A percentile compares a stretch with the other conserved stretches of the same genome.
Evolutionary conservation across 1,140 invertebrate genomes (phyloP).

Genomic region (Megalopta genalis): DNA sequence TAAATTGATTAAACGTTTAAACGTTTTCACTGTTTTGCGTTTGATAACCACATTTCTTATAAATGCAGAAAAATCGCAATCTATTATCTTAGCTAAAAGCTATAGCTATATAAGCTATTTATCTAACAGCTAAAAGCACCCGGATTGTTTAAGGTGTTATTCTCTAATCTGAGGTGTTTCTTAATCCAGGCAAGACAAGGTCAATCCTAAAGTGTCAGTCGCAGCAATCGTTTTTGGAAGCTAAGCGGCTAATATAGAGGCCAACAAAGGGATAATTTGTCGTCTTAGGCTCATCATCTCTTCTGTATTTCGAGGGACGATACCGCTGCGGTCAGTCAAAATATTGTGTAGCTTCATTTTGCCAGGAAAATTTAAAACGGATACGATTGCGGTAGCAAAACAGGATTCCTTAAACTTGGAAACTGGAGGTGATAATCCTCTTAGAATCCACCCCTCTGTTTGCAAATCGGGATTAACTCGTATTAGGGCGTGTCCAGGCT

Average conservation of each 20-base stretch:
- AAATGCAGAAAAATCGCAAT: no score
- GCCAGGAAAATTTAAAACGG: not conserved
- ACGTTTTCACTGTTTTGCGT: no score
- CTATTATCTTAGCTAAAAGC: no score
- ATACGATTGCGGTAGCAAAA: not conserved
- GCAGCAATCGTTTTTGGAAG: not conserved
- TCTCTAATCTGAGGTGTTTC: no score
- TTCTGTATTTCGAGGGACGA: not conserved
- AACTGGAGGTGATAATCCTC: constrained; percentile 23
- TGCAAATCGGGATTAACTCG: constrained; percentile 47
- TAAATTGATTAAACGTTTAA: no score
- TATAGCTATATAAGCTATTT: no score
- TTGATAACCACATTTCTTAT: no score
- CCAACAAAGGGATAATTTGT: not conserved
- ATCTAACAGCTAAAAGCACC: no score
- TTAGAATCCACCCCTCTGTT: not conserved
- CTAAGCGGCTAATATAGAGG: not conserved
- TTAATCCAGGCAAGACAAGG: no score
- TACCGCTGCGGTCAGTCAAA: not conserved
- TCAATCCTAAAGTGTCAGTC: not conserved
- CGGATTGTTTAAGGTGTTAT: no score
- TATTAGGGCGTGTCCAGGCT: constrained; percentile 13
- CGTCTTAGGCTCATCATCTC: not conserved
- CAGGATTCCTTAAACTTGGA: not conserved
- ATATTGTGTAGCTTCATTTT: constrained; percentile 13